A percentile compares a stretch with the other conserved stretches of the same genome.
These are phyloP conservation scores for Columba livia DNA, from an alignment of 2,113 vertebrate species.

Conservation along the genomic window DNA sequence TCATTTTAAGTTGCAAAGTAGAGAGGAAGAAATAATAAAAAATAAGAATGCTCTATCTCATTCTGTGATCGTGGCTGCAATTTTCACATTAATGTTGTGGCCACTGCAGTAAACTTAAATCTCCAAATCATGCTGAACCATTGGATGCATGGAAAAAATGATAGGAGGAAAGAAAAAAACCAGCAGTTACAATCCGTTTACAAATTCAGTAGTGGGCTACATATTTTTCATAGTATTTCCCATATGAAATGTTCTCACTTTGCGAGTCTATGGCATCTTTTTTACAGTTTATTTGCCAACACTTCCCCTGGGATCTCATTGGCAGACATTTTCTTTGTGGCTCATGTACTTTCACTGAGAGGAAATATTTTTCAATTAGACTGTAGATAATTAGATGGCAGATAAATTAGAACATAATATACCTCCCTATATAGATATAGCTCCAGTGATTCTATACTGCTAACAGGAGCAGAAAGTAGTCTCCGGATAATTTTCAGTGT, in stretches of 20 bases:
- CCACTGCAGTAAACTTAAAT: not conserved
- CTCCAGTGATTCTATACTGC: not conserved
- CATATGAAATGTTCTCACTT: conserved; percentile 16
- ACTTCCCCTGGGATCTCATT: conserved; percentile 34
- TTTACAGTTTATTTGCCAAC: conserved; percentile 53
- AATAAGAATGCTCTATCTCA: not conserved
- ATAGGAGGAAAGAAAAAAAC: not conserved
- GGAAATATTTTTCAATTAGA: conserved; percentile 64
- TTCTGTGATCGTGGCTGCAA: not conserved
- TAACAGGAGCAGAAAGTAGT: not conserved
- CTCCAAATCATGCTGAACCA: not conserved
- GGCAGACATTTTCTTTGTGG: conserved; percentile 64
- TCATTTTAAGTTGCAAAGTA: not conserved
- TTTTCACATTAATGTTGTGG: conserved; percentile 30
- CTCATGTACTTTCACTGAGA: conserved; percentile 46
- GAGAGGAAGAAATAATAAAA: not conserved
- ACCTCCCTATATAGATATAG: not conserved
- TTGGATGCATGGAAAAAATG: not conserved
- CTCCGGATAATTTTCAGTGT: not conserved
- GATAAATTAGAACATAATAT: conserved; percentile 57
- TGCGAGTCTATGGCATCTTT: conserved; percentile 14
- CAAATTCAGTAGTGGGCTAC: not conserved
- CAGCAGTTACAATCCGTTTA: not conserved
- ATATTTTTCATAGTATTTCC: not conserved
- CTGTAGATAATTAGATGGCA: conserved; percentile 55